These are phyloP conservation scores for Takifugu rubripes DNA, from an alignment of 2,797 vertebrate species.

Conservation along the genomic window DNA sequence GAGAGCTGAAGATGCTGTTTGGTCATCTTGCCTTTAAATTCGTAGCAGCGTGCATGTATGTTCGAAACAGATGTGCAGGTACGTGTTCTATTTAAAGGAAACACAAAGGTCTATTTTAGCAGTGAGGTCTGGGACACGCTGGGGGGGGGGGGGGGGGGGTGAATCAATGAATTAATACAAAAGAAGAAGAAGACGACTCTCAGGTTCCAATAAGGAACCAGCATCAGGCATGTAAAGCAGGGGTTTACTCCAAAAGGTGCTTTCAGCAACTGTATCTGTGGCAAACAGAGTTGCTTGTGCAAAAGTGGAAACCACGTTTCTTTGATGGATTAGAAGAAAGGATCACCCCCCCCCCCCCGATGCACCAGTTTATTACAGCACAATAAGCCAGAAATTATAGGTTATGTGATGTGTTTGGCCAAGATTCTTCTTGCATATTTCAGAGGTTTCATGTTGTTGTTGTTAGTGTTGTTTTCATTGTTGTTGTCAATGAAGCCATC, in stretches of 20 bases:
- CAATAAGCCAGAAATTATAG: too few relatives aligned
- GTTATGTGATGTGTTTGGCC: too few relatives aligned
- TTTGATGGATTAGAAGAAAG: constrained; percentile 8
- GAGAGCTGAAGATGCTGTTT: constrained; percentile 34
- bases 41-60: constrained; percentile 9
- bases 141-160: constrained; percentile 8
- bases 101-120: constrained; percentile 26
- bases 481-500: too few relatives aligned
- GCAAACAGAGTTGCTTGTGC: constrained; percentile 17
- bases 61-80: constrained; percentile 1
- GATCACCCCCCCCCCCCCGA: too few relatives aligned
- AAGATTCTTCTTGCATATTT: too few relatives aligned
- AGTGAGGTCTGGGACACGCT: constrained; percentile 18
- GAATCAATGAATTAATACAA: constrained; percentile 52
- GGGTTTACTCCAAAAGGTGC: constrained; percentile 9
- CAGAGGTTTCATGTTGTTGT: too few relatives aligned
- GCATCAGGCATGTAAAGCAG: constrained; percentile 23
- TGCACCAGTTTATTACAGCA: too few relatives aligned
- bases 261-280: constrained; percentile 9
- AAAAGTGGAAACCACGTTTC: constrained; percentile 5
- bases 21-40: constrained; percentile 29
- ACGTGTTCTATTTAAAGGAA: constrained; percentile 19
- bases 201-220: constrained; percentile 23
- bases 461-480: too few relatives aligned
- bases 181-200: constrained; percentile 7